Evolutionary conservation across 2,797 vertebrate genomes (phyloP).

Genomic region (Lindbergichthys nudifrons): DNA sequence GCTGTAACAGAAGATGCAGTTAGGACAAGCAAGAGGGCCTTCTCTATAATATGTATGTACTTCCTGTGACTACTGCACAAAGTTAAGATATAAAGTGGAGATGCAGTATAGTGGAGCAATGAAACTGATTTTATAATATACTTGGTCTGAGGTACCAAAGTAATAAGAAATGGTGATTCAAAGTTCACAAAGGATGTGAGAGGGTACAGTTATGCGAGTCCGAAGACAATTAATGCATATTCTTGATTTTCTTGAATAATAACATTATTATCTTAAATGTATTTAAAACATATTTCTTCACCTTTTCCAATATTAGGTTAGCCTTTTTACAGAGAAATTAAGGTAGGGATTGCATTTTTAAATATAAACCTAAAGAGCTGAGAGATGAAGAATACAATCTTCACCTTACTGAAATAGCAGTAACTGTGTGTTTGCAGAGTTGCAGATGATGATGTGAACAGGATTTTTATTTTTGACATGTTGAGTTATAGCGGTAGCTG

Average conservation of each 20-base stretch:
- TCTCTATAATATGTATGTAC: conserved; percentile 23
- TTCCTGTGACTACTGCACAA: conserved; percentile 50
- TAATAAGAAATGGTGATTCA: too few relatives aligned
- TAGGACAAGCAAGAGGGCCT: conserved; percentile 19
- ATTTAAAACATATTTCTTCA: background rate
- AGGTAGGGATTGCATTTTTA: too few relatives aligned
- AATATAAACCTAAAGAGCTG: too few relatives aligned
- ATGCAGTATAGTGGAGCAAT: background rate
- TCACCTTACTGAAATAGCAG: background rate
- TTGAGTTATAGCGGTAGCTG: conserved; percentile 23
- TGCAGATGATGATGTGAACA: conserved; percentile 14
- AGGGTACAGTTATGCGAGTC: too few relatives aligned
- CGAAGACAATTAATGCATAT: too few relatives aligned
- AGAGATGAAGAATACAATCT: background rate
- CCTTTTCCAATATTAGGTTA: background rate
- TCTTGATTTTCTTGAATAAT: too few relatives aligned
- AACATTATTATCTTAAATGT: background rate
- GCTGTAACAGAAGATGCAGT: conserved; percentile 5
- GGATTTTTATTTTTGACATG: conserved; percentile 22
- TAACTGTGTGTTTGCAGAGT: conserved; percentile 22
- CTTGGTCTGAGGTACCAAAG: too few relatives aligned
- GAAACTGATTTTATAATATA: too few relatives aligned
- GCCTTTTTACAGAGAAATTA: background rate
- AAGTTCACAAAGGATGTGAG: too few relatives aligned
- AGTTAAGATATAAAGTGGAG: conserved; percentile 26